phyloP scores from a whole-genome alignment of 1,140 invertebrate genomes.

The Penaeus indicus region DNA sequence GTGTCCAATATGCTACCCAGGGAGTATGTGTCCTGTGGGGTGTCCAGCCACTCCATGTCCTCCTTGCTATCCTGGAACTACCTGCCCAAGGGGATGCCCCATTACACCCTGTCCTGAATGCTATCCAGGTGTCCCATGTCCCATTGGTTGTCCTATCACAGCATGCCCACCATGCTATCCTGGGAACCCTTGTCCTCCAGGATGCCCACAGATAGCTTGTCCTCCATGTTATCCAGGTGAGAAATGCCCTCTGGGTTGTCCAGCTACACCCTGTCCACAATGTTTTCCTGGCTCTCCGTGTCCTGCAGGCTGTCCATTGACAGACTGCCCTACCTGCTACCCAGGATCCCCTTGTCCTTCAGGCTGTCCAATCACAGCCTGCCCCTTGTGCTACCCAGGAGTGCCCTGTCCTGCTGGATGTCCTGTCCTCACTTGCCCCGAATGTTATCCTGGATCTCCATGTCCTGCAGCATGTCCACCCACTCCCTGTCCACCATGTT shows the following conservation, averaged over 20 bases:
- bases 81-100: slow-evolving; percentile 21
- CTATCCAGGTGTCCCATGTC: slow-evolving; percentile 26
- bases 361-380: slow-evolving; percentile 12
- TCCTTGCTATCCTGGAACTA: background rate
- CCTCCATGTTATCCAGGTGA: slow-evolving; percentile 41
- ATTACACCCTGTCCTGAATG: background rate
- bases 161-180: slow-evolving; percentile 36
- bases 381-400: slow-evolving; percentile 32
- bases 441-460: slow-evolving; percentile 7
- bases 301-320: slow-evolving; percentile 16
- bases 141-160: slow-evolving; percentile 25
- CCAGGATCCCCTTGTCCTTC: slow-evolving; percentile 23
- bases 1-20: slow-evolving; percentile 33
- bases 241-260: slow-evolving; percentile 33
- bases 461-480: slow-evolving; percentile 5
- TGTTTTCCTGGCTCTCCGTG: slow-evolving; percentile 21
- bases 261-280: background rate
- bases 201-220: slow-evolving; percentile 29
- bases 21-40: slow-evolving; percentile 24
- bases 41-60: slow-evolving; percentile 28
- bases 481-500: background rate
- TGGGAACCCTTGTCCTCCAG: slow-evolving; percentile 31
- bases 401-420: slow-evolving; percentile 3
- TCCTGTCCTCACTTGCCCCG: background rate
- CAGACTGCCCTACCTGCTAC: slow-evolving; percentile 26